Conservation (phyloP, 2,797 vertebrate genomes). For the Rhyacichthys aspro region DNA sequence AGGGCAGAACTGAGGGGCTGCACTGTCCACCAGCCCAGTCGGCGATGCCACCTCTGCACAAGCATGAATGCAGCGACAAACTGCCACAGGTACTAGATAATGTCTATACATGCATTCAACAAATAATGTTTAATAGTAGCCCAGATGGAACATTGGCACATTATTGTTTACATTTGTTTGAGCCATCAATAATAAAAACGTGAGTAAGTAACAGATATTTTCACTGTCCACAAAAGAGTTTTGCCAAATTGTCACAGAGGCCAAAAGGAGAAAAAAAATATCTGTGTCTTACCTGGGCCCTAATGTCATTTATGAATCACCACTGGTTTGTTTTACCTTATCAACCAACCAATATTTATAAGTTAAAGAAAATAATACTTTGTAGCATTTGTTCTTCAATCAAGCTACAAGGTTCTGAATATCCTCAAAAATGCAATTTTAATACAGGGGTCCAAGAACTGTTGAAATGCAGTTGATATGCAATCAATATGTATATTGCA, state of each 20-base stretch:
- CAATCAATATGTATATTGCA: too few species aligned
- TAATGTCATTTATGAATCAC: neutral
- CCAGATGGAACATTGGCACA: neutral
- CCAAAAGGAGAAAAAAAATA: neutral
- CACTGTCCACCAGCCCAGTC: constrained; percentile 97
- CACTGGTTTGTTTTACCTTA: neutral
- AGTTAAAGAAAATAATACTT: too few species aligned
- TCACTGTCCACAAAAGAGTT: too few species aligned
- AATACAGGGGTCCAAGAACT: too few species aligned
- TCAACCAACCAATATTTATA: too few species aligned
- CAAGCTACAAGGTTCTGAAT: too few species aligned
- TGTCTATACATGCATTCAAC: neutral
- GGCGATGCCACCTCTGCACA: constrained; percentile 84
- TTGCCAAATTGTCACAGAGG: neutral
- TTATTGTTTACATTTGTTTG: too few species aligned
- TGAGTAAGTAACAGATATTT: too few species aligned
- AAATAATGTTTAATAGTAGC: neutral
- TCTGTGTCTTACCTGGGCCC: neutral
- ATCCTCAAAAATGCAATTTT: too few species aligned
- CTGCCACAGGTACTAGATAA: constrained; percentile 87
- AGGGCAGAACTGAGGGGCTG: constrained; percentile 94
- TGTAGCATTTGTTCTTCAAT: too few species aligned
- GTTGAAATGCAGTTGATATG: too few species aligned
- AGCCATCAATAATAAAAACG: too few species aligned
- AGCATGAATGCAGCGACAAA: constrained; percentile 96